Conservation (phyloP, 1,140 invertebrate species). For the Latrodectus geometricus region DNA sequence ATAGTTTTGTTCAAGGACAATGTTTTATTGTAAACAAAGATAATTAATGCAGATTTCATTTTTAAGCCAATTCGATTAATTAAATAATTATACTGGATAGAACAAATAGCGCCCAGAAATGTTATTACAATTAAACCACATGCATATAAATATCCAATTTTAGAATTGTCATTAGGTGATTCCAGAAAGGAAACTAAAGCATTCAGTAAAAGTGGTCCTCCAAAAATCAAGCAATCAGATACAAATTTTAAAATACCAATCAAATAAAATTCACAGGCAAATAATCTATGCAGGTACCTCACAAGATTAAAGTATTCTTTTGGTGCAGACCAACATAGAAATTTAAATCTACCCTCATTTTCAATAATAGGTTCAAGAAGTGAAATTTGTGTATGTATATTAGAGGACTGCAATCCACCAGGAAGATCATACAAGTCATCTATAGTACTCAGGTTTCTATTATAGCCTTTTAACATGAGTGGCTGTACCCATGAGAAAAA, state of each 20-base stretch:
- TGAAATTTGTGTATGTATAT: slow-evolving; percentile 27
- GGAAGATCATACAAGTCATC: slow-evolving; percentile 92
- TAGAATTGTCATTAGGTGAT: slow-evolving; percentile 73
- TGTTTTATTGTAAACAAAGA: slow-evolving; percentile 88
- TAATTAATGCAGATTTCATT: slow-evolving; percentile 85
- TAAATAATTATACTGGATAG: slow-evolving; percentile 89
- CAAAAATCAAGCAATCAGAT: slow-evolving; percentile 85
- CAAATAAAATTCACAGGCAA: slow-evolving; percentile 87
- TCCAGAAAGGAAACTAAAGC: slow-evolving; percentile 85
- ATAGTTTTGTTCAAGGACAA: slow-evolving; percentile 72
- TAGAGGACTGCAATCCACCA: slow-evolving; percentile 74
- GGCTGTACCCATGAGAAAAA: slow-evolving; percentile 90
- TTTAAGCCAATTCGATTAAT: slow-evolving; percentile 88
- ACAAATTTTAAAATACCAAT: slow-evolving; percentile 89
- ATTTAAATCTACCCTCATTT: slow-evolving; percentile 27
- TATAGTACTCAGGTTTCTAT: slow-evolving; percentile 76
- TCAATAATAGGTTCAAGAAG: slow-evolving; percentile 63
- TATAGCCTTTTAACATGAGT: slow-evolving; percentile 84
- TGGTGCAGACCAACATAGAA: slow-evolving; percentile 58
- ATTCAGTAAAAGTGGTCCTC: slow-evolving; percentile 89
- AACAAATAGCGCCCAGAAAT: slow-evolving; percentile 79
- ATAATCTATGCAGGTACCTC: slow-evolving; percentile 81
- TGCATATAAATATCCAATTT: slow-evolving; percentile 84
- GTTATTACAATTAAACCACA: slow-evolving; percentile 74
- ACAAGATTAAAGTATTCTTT: slow-evolving; percentile 76